Base-by-base conservation (phyloP, 2,888 invertebrate genomes). In the Criorhina ranunculi region DNA sequence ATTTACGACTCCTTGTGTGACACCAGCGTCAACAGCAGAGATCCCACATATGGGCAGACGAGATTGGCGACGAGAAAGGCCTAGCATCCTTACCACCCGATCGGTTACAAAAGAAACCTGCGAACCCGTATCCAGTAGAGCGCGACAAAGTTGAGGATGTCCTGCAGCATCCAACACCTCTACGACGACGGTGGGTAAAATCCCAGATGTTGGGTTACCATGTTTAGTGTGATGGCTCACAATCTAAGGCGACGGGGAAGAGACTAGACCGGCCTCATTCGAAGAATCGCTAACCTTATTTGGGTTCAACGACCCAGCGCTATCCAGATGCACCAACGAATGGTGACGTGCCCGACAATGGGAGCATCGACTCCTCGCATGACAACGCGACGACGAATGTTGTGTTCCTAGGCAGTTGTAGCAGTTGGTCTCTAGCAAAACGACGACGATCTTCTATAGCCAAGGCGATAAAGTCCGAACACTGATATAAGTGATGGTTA, bases 351-450 rank as follows among this genome's bases (percentile, higher is more conserved):
- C 12, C 9, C 37, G 46, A 49, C 49, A 62, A 44, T 31, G 11
- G 11, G 42, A 33, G n/a, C 42, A 69, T n/a, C 31, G 69, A 44
- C 19, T 44, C 31, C 6, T 70, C 3, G 12, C 5, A 0, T 29
- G 51, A 53, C 66, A 67, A 12, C 66, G 29, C 11, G 59, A 51
- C 24, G 73, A 53, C 53, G 62, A 33, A 44, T 73, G 73, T 19
- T 73, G 17, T 19, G 60, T 53, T 24, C 62, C 35, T 62, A 67
- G 53, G 53, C 66, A 67, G 31, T 53, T 67, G 15, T 66, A 51
- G 11, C 40, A 66, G 0, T 37, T 51, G 49, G 5, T 59, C 70
- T n/a, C 29, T 59, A 17, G 17, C 49, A 8, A 70, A 59, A 24
- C 37, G 12, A 6, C 51, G 66, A 29, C 51, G 19, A 6, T 17